phyloP scores from a whole-genome alignment of 2,797 vertebrate genomes.

The Centropyge bicolor region DNA sequence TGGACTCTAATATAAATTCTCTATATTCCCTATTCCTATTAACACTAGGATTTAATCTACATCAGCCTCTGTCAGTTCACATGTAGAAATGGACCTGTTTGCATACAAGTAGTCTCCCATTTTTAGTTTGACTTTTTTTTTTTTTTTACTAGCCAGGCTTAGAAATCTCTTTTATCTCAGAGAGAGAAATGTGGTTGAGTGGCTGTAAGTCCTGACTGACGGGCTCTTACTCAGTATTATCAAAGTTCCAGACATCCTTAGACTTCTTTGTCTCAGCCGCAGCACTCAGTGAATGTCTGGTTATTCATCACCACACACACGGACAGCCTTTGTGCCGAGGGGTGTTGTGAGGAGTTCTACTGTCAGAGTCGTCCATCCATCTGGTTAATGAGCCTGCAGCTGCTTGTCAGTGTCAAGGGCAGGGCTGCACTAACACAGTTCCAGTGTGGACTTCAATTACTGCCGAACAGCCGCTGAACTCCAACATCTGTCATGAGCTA shows the following conservation, averaged over 20 bases:
- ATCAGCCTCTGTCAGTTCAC: neutral
- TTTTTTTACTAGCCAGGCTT: neutral
- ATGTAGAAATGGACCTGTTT: neutral
- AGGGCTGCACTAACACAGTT: slow-evolving; percentile 2
- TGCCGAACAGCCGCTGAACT: slow-evolving; percentile 2
- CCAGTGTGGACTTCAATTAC: slow-evolving; percentile 10
- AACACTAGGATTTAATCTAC: neutral
- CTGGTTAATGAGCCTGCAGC: slow-evolving; percentile 57
- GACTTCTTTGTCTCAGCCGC: slow-evolving; percentile 44
- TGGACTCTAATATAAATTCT: neutral
- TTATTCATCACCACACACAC: slow-evolving; percentile 47
- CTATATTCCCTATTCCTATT: no score
- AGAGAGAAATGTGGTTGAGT: neutral
- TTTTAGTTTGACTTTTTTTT: neutral
- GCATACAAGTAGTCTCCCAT: neutral
- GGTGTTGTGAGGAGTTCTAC: slow-evolving; percentile 29
- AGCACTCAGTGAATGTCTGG: slow-evolving; percentile 37
- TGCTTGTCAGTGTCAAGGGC: slow-evolving; percentile 55
- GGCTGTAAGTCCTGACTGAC: slow-evolving; percentile 2
- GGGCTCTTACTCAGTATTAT: slow-evolving; percentile 9
- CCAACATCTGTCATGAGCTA: neutral
- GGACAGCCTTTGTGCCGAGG: slow-evolving; percentile 65
- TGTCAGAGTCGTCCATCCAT: slow-evolving; percentile 42
- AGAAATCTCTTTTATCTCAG: neutral
- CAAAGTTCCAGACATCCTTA: slow-evolving; percentile 40